Percentiles rank a stretch among this genome's conserved stretches.
Conservation (phyloP, 1,140 invertebrate genomes). For the Paralvinella palmiformis region DNA sequence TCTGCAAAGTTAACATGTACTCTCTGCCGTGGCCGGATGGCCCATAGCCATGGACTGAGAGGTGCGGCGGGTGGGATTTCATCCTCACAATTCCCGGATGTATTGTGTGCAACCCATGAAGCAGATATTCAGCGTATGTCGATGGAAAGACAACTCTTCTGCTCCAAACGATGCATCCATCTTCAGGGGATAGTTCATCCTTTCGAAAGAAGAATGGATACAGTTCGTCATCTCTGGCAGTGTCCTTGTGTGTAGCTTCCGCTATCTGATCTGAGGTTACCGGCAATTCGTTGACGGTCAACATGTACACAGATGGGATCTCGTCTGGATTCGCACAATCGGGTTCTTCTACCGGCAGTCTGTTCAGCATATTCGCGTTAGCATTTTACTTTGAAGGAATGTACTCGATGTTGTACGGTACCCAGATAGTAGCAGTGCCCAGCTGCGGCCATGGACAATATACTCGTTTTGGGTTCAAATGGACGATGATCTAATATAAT, state of each 20-base stretch:
- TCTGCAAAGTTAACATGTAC: conserved; percentile 54
- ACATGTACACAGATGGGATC: background rate
- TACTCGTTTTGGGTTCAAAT: background rate
- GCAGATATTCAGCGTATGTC: background rate
- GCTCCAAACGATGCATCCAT: too few relatives aligned
- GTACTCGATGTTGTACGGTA: conserved; percentile 1
- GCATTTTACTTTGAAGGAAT: conserved; percentile 1
- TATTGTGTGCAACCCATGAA: conserved; percentile 5
- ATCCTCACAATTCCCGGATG: conserved; percentile 12
- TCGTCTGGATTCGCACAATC: background rate
- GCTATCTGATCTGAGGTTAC: conserved; percentile 3
- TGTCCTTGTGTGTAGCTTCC: too few relatives aligned
- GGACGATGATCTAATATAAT: background rate
- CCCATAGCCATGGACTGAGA: background rate
- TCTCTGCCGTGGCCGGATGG: conserved; percentile 42
- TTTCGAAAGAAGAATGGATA: conserved; percentile 6
- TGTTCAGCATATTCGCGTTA: background rate
- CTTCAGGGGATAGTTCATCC: too few relatives aligned
- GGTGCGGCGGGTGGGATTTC: conserved; percentile 7
- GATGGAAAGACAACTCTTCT: background rate
- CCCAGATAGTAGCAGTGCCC: background rate
- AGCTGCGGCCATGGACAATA: background rate
- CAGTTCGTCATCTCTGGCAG: background rate
- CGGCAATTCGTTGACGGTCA: background rate
- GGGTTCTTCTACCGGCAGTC: background rate